Conservation (phyloP, 2,888 invertebrate species). For the Scaeva pyrastri region DNA sequence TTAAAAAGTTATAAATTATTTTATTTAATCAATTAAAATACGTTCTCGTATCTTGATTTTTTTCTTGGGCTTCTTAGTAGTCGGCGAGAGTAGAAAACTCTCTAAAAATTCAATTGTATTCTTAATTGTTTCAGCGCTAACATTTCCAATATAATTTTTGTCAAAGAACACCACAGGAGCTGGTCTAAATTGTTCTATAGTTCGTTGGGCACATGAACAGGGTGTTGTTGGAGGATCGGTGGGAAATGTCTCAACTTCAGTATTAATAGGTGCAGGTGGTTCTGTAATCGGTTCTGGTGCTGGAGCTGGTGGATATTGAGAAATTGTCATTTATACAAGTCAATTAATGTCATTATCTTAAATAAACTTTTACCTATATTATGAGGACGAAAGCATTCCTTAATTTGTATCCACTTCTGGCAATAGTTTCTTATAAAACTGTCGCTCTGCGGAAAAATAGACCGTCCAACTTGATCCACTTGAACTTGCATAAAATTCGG, state of each 20-base stretch:
- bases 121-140: constrained; percentile 81
- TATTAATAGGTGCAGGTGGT: constrained; percentile 71
- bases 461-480: constrained; percentile 81
- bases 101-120: constrained; percentile 82
- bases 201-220: constrained; percentile 78
- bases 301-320: background rate
- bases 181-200: constrained; percentile 73
- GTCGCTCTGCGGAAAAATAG: constrained; percentile 81
- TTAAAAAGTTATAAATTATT: background rate
- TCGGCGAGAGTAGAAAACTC: constrained; percentile 81
- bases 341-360: background rate
- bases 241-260: constrained; percentile 78
- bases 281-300: constrained; percentile 76
- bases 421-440: constrained; percentile 81
- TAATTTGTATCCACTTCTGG: constrained; percentile 82
- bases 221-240: constrained; percentile 55
- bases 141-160: constrained; percentile 82
- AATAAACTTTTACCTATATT: constrained; percentile 47
- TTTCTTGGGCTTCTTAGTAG: constrained; percentile 80
- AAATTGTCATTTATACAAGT: background rate
- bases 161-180: constrained; percentile 82
- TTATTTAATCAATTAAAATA: constrained; percentile 15
- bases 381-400: constrained; percentile 81
- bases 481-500: constrained; percentile 82
- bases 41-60: constrained; percentile 79